Percentiles rank a stretch among this genome's conserved stretches.
These are phyloP conservation scores for Musca vetustissima DNA, from an alignment of 1,140 invertebrate species.

Conservation along the genomic window DNA sequence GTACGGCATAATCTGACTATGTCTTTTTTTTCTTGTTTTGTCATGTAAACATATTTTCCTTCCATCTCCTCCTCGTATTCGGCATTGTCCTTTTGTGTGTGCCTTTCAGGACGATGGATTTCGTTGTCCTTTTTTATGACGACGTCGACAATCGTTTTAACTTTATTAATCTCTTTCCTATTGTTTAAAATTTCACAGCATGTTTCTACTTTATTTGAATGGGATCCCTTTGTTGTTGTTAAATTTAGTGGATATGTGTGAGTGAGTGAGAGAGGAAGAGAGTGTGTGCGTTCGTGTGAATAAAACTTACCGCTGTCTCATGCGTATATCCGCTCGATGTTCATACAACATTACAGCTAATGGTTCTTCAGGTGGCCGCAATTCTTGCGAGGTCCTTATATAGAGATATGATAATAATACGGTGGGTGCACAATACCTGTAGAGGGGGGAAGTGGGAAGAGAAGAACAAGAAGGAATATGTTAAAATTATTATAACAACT, in stretches of 20 bases:
- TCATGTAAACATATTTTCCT: no score
- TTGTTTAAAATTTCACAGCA: neutral
- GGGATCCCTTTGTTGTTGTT: neutral
- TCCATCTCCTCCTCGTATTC: no score
- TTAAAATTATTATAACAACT: neutral
- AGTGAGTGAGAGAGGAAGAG: neutral
- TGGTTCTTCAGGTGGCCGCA: constrained; percentile 61
- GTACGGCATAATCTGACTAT: no score
- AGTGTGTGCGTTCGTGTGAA: no score
- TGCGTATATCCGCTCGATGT: constrained; percentile 51
- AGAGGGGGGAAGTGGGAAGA: neutral
- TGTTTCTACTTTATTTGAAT: neutral
- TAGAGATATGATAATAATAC: constrained; percentile 65
- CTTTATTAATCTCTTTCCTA: no score
- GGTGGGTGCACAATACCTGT: constrained; percentile 67
- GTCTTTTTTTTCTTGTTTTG: no score
- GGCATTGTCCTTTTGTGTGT: no score
- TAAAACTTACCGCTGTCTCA: constrained; percentile 50
- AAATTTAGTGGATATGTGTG: neutral
- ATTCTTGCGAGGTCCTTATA: constrained; percentile 64
- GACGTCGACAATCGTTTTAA: no score
- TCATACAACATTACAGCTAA: constrained; percentile 61
- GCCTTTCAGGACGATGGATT: no score
- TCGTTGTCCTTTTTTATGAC: no score
- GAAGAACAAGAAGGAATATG: neutral